Base-by-base conservation (phyloP, 2,888 invertebrate species). In the Dynastes tityus region DNA sequence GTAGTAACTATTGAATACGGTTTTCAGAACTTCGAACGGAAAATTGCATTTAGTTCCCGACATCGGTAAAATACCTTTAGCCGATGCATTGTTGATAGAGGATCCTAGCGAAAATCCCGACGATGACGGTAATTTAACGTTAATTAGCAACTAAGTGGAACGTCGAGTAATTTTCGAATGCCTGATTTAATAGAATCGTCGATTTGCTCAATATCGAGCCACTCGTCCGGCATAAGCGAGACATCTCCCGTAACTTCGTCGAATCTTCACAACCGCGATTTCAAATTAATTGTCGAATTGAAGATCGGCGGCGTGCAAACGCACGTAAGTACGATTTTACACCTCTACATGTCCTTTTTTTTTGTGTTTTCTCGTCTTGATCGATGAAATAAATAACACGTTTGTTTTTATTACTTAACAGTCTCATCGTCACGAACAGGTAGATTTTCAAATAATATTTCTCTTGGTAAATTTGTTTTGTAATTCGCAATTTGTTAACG, bases 21-120 rank as follows among this genome's bases (percentile, higher is more conserved):
- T 82, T 85, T 37, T 29, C 83, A 90, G 92, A 77, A 94, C 95
- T 0, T 92, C 95, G 0, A 96, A 94, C 78, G 97, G 97, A 3
- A 91, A 96, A 78, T 91, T 97, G n/a, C 97, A 96, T 88, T 91
- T 97, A 29, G 92, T 94, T 61, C 94, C 95, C n/a, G 93, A 94
- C 9, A 91, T 94, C 71, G 97, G 96, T 0, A 94, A 95, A 85
- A 93, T 97, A 83, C 94, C 96, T 0, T 90, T 97, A 58, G 94
- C 95, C 51, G 96, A 97, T 84, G 95, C 96, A 2, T 91, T 96
- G 79, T 90, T 97, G 37, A 94, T 97, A 70, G 97, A 97, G 87
- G 97, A 97, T 86, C 96, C 96, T 0, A 92, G 90, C 82, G 94
- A 94, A 78, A 90, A 90, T 82, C 91, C 91, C 78, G 94, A 94